Percentiles rank a stretch among this genome's conserved stretches.
phyloP scores from a whole-genome alignment of 2,797 vertebrate species.

The Sebastes oblongus region DNA sequence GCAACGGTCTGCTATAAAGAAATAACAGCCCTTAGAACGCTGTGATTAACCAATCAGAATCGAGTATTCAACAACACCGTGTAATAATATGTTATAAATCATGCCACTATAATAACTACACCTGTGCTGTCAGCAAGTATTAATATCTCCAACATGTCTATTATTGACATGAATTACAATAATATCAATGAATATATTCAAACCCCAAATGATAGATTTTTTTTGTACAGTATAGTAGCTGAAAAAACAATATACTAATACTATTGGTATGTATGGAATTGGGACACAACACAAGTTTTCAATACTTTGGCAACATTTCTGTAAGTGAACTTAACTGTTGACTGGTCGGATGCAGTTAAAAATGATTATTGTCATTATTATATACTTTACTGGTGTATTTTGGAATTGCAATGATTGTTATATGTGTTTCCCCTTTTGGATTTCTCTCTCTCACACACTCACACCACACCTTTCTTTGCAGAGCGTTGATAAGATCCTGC shows the following conservation, averaged over 20 bases:
- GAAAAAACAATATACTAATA: background rate
- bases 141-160: background rate
- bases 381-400: background rate
- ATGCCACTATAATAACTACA: background rate
- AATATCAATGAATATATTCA: background rate
- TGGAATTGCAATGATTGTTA: background rate
- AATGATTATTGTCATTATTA: background rate
- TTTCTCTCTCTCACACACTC: background rate
- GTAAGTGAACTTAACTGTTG: background rate
- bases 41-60: too few species aligned
- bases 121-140: background rate
- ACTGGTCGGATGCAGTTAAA: too few species aligned
- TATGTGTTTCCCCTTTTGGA: background rate
- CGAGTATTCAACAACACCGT: too few species aligned
- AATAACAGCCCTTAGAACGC: too few species aligned
- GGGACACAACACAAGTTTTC: background rate
- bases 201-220: too few species aligned
- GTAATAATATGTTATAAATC: too few species aligned
- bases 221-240: background rate
- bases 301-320: background rate
- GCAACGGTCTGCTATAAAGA: too few species aligned
- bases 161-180: background rate
- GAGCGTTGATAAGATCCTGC: constrained; percentile 35
- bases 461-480: constrained; percentile 20
- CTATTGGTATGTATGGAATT: background rate